Conservation (phyloP, 1,140 invertebrate genomes). For the Tetramorium simillimum region DNA sequence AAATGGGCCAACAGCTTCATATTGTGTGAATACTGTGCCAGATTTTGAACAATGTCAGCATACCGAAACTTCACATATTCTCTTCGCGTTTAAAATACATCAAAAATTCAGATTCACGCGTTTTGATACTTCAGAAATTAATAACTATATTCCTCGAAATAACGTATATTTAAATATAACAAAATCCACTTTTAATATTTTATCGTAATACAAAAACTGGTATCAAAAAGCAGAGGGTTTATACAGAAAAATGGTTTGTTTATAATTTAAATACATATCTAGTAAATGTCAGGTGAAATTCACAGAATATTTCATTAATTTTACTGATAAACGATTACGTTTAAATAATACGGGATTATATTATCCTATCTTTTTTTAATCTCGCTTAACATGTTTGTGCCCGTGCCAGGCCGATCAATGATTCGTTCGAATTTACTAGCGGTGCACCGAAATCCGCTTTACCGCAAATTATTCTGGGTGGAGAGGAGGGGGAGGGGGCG, state of each 20-base stretch:
- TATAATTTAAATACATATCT: slow-evolving; percentile 13
- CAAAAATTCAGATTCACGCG: not conserved
- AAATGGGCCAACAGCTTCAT: slow-evolving; percentile 33
- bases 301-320: slow-evolving; percentile 25
- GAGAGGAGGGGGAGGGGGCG: not conserved
- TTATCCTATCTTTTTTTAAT: slow-evolving; percentile 19
- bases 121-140: slow-evolving; percentile 8
- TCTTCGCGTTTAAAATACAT: slow-evolving; percentile 2
- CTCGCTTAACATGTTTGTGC: not conserved
- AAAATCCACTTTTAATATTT: slow-evolving; percentile 31
- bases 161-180: not conserved
- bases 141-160: slow-evolving; percentile 14
- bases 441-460: slow-evolving; percentile 18
- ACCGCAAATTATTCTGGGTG: slow-evolving; percentile 12
- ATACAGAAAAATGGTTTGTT: slow-evolving; percentile 12
- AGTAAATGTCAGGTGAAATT: slow-evolving; percentile 24
- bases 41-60: slow-evolving; percentile 29
- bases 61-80: not conserved
- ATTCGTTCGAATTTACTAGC: slow-evolving; percentile 3
- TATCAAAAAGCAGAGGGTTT: not conserved
- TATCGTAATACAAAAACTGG: not conserved
- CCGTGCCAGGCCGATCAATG: not conserved
- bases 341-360: slow-evolving; percentile 15
- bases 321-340: slow-evolving; percentile 7
- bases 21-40: slow-evolving; percentile 17